Evolutionary conservation across 2,113 vertebrate genomes (phyloP).

Genomic region (Chaetodon auriga): DNA sequence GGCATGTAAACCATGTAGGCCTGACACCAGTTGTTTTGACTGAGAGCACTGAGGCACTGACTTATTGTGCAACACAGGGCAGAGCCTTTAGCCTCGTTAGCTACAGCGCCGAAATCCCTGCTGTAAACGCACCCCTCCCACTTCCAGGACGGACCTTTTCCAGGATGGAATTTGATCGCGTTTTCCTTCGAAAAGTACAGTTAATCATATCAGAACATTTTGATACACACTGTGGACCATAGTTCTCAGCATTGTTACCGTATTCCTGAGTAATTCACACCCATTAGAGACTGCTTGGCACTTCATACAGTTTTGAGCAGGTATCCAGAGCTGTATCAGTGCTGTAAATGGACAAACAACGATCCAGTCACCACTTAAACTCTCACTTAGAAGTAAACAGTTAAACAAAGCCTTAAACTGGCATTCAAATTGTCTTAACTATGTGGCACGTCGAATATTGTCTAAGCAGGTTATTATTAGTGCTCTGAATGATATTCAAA

Average conservation of each 20-base stretch:
- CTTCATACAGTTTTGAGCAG: background rate
- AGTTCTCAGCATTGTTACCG: conserved; percentile 3
- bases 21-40: conserved; percentile 82
- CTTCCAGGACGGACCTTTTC: background rate
- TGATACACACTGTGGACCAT: background rate
- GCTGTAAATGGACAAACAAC: background rate
- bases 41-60: conserved; percentile 77
- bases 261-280: conserved; percentile 21
- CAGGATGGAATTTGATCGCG: conserved; percentile 12
- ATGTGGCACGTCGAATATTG: background rate
- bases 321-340: conserved; percentile 3
- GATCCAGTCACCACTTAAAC: background rate
- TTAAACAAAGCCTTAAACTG: background rate
- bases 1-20: conserved; percentile 72
- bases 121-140: conserved; percentile 28
- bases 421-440: background rate
- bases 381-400: background rate
- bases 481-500: background rate
- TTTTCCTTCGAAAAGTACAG: conserved; percentile 17
- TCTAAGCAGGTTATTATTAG: background rate
- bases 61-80: conserved; percentile 70
- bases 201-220: conserved; percentile 29
- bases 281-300: background rate
- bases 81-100: conserved; percentile 19
- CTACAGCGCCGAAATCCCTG: conserved; percentile 19